Percentiles rank a stretch among this genome's conserved stretches.
Evolutionary conservation across 2,888 invertebrate genomes (phyloP).

Genomic region (Antheraea assamensis): DNA sequence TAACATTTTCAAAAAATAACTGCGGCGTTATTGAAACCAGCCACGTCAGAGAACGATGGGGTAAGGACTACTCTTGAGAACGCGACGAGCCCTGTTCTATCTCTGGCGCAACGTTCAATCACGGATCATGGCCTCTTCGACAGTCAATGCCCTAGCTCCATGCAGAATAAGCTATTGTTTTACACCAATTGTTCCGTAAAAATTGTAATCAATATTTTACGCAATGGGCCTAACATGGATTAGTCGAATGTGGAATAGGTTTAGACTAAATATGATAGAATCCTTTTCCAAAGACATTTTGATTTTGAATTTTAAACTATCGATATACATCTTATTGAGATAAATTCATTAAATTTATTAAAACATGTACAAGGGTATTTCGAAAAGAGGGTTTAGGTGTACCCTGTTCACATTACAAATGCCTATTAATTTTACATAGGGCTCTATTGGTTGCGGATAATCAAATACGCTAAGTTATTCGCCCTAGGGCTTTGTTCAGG

Average conservation of each 20-base stretch:
- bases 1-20: background rate
- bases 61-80: constrained; percentile 35
- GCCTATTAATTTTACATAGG: background rate
- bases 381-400: background rate
- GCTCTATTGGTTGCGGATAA: background rate
- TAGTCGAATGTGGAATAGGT: background rate
- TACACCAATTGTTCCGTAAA: background rate
- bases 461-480: background rate
- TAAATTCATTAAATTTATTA: no score
- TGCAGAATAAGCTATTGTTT: constrained; percentile 21
- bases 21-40: constrained; percentile 37
- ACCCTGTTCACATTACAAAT: background rate
- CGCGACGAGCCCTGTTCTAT: constrained; percentile 49
- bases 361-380: background rate
- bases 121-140: constrained; percentile 46
- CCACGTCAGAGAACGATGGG: constrained; percentile 35
- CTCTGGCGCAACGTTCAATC: constrained; percentile 45
- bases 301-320: no score
- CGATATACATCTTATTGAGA: no score
- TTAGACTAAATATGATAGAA: background rate
- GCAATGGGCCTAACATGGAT: background rate
- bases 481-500: background rate
- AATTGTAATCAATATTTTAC: background rate
- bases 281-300: no score
- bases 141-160: constrained; percentile 44